Base-by-base conservation (phyloP, 2,888 invertebrate species). In the Spodoptera picta region DNA sequence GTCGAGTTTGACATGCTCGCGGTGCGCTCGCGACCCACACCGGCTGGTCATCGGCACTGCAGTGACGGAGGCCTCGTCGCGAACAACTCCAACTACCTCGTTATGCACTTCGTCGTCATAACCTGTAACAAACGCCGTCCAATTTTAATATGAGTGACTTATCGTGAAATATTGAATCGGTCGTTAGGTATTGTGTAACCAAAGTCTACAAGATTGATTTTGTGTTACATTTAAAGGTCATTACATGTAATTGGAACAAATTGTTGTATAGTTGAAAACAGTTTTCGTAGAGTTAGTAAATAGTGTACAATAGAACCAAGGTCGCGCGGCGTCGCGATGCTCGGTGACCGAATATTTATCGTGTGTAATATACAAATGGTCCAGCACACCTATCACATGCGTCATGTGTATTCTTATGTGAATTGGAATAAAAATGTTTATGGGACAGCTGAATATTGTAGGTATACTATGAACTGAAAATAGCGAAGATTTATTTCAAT, bases 1-100 rank as follows among this genome's bases (percentile, higher is more conserved):
- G 92, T 92, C 74, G 82, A 86, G 86, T 93, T 92, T 74, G 90
- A 85, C 94, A 90, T 90, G 81, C 75, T 89, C 76, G 71, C 78
- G 74, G 75, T 82, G 68, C 75, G 69, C 79, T 81, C 76, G 77
- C 60, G 74, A 63, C 55, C 71, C 58, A 62, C 77, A 69, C 69
- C 63, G 75, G 65, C 63, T 79, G 69, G 82, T 85, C 89, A 89
- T 89, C 83, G 83, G 87, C 83, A 58, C 77, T 74, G 71, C 49
- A 79, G 56, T 62, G 52, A 24, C 58, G 50, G 50, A 45, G 55
- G 61, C 62, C 58, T 65, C 27, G 53, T 65, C 64, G 49, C 51
- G 42, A 74, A 63, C 56, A 50, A 69, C 65, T 66, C 51, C 69
- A 42, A 67, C 77, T 78, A 77, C 54, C 55, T 66, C 56, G 68